These are phyloP conservation scores for Pelagia noctiluca DNA, from an alignment of 30 jellyfish, hydroid and myxozoan species.

Conservation along the genomic window DNA sequence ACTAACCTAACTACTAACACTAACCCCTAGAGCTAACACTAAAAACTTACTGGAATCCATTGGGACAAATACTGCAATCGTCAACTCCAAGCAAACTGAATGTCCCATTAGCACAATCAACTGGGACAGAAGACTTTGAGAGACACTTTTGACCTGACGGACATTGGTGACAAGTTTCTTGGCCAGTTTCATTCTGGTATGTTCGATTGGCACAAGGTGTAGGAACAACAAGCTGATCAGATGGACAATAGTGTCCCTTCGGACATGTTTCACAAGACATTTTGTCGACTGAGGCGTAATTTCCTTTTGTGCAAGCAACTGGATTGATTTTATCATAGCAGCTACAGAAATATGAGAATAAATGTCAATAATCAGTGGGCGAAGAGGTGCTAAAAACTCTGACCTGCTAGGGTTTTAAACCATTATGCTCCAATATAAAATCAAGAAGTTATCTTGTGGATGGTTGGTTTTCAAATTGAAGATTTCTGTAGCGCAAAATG, in stretches of 20 bases:
- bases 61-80: conserved; percentile 57
- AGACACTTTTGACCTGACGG: conserved; percentile 74
- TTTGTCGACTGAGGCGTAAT: conserved; percentile 32
- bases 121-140: conserved; percentile 50
- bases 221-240: conserved; percentile 57
- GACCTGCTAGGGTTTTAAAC: too few species aligned
- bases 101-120: conserved; percentile 73
- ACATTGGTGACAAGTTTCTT: conserved; percentile 37
- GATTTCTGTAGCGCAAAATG: too few species aligned
- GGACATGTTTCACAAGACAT: conserved; percentile 65
- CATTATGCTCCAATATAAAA: neutral
- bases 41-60: conserved; percentile 53
- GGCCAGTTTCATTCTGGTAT: conserved; percentile 67
- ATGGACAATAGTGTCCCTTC: conserved; percentile 48
- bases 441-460: too few species aligned
- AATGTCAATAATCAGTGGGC: neutral
- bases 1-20: too few species aligned
- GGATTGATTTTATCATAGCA: conserved; percentile 54
- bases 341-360: conserved; percentile 33
- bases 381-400: too few species aligned
- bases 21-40: too few species aligned
- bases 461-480: too few species aligned
- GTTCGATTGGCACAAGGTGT: conserved; percentile 60
- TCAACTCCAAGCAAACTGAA: conserved; percentile 64
- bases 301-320: conserved; percentile 26